These are phyloP conservation scores for Epirrhoe tristata DNA, from an alignment of 2,888 invertebrate genomes.

Conservation along the genomic window DNA sequence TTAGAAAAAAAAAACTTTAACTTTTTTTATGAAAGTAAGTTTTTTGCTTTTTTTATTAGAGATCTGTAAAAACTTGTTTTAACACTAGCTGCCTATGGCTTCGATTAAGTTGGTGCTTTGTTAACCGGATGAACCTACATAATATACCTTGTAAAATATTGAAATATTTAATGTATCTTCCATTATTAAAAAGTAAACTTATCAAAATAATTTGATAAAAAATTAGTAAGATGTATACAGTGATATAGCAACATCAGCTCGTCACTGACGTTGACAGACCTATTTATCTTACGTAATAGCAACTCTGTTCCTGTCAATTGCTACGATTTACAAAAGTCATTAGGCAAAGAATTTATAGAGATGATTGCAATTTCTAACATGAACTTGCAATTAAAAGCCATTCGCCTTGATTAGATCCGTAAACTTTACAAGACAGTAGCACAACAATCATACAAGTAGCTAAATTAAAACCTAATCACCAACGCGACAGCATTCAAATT, in stretches of 20 bases:
- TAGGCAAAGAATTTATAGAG: slow-evolving; percentile 22
- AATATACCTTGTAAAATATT: no score
- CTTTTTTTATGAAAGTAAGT: neutral
- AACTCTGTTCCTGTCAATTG: slow-evolving; percentile 37
- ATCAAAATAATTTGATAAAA: no score
- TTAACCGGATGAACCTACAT: no score
- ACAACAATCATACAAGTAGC: slow-evolving; percentile 9
- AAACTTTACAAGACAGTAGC: slow-evolving; percentile 24
- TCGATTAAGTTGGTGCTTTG: no score
- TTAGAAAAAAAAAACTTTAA: neutral
- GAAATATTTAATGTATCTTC: no score
- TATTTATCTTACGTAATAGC: slow-evolving; percentile 60
- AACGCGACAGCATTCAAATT: slow-evolving; percentile 11
- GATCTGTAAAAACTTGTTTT: no score
- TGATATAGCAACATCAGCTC: neutral
- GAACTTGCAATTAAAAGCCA: slow-evolving; percentile 31
- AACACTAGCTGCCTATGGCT: no score
- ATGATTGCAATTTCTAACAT: slow-evolving; percentile 27
- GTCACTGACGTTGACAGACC: slow-evolving; percentile 34
- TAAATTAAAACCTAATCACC: slow-evolving; percentile 8
- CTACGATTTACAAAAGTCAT: slow-evolving; percentile 35
- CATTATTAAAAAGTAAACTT: no score
- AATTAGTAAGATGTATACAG: neutral
- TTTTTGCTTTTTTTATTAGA: no score
- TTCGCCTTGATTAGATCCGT: slow-evolving; percentile 29